These are phyloP conservation scores for Clarias laeviceps DNA, from an alignment of 2,797 vertebrate species.

Conservation along the genomic window DNA sequence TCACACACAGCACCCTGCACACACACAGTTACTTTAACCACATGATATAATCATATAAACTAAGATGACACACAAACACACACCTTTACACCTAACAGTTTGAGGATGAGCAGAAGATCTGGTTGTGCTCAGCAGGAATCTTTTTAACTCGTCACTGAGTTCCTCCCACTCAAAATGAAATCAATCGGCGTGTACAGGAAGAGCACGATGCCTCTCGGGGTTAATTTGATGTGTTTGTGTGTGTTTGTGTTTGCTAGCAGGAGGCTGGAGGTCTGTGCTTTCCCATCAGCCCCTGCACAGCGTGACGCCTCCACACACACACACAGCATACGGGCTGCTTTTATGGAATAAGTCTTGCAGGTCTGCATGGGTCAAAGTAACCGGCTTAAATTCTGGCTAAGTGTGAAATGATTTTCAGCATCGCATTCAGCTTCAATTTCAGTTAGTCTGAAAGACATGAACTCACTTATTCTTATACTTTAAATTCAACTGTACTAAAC, in stretches of 20 bases:
- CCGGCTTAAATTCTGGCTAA: conserved; percentile 3
- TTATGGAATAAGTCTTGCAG: conserved; percentile 19
- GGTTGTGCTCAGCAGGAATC: conserved; percentile 45
- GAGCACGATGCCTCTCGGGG: conserved; percentile 56
- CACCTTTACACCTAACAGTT: conserved; percentile 16
- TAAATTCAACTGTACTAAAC: conserved; percentile 1
- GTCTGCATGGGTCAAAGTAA: conserved; percentile 13
- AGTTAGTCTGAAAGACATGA: neutral
- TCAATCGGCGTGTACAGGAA: conserved; percentile 51
- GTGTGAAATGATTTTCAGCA: conserved; percentile 25
- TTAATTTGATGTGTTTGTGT: conserved; percentile 60
- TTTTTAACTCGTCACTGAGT: conserved; percentile 51
- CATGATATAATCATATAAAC: neutral
- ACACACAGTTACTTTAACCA: neutral
- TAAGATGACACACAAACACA: neutral
- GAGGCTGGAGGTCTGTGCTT: conserved; percentile 43
- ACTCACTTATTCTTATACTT: neutral
- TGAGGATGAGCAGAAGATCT: conserved; percentile 22
- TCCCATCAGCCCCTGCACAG: conserved; percentile 50
- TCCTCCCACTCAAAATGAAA: conserved; percentile 51
- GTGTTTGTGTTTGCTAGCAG: conserved; percentile 46
- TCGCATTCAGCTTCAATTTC: conserved; percentile 15
- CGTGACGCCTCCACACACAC: conserved; percentile 34
- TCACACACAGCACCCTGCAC: neutral
- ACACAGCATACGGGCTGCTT: conserved; percentile 4